Base-by-base conservation (phyloP, 1,140 invertebrate genomes). In the Gerris buenoi region DNA sequence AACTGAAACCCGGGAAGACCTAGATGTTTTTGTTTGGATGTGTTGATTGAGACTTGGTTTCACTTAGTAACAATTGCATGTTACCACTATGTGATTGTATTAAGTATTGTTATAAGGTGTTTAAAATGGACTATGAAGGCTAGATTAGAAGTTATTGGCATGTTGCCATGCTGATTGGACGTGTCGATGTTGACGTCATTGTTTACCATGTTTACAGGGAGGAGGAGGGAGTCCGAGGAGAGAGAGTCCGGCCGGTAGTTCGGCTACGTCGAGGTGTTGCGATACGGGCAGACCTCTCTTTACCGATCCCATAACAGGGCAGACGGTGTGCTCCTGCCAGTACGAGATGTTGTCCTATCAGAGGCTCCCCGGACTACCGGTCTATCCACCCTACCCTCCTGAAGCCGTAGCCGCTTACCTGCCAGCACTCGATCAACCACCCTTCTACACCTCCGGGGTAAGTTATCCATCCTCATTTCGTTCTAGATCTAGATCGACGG, bases 251-350 rank as follows among this genome's bases (percentile, higher is more conserved):
- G 60, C 65, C 25, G 64, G 64, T 5, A 66, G 68, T 63, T 63
- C 67, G n/a, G 56, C 69, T n/a, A 74, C 79, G 26, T 81, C 81
- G 69, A 82, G 88, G 71, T 95, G 93, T 79, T 95, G 93, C 78
- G 93, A 95, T 79, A 93, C 90, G 66, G 92, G 92, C 60, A 82
- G 92, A 60, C 90, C 91, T 5, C 86, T 95, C 72, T 91, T 93
- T 78, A 93, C 91, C 69, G 91, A 96, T 78, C 92, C 93, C 10
- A 82, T 93, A 70, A 94, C 90, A 58, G 92, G 92, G 23, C 91
- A 95, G 78, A 91, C 88, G 10, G 86, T 95, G 18, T 96, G 93
- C 80, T 94, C 91, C 67, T 95, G 93, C 79, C 92, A 95, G 78
- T 83, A 83, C 75, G 78, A 79, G 69, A 69, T 76, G 59, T 73